Evolutionary conservation across 30 jellyfish, hydroid and myxozoan species (phyloP).

Genomic region (Chironex yamaguchii): DNA sequence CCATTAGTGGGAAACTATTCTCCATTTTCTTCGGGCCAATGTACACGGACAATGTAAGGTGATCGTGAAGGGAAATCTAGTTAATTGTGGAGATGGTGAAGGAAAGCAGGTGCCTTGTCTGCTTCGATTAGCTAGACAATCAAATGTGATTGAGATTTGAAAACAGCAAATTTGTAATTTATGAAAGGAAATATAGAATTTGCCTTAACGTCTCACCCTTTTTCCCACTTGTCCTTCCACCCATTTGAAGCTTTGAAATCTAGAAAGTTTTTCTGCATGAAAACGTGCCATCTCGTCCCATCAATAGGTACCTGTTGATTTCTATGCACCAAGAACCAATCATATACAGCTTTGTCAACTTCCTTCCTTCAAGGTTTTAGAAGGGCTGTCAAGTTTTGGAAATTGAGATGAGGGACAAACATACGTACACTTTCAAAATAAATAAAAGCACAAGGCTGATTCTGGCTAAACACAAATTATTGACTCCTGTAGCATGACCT

Average conservation of each 20-base stretch:
- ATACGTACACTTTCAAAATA: slow-evolving; percentile 57
- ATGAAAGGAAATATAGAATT: too few species aligned
- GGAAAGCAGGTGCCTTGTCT: not conserved
- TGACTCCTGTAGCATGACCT: slow-evolving; percentile 60
- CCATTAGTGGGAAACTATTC: not conserved
- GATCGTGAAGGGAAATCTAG: not conserved
- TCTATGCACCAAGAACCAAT: too few species aligned
- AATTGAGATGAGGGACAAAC: slow-evolving; percentile 65
- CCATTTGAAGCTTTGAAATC: too few species aligned
- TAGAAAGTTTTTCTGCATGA: too few species aligned
- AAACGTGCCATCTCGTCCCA: too few species aligned
- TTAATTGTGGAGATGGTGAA: not conserved
- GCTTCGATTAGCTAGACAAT: not conserved
- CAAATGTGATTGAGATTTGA: not conserved
- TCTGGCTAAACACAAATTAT: slow-evolving; percentile 46
- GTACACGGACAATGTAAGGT: not conserved
- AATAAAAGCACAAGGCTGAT: slow-evolving; percentile 30
- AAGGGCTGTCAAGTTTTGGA: too few species aligned
- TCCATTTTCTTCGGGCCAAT: not conserved
- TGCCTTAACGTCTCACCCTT: too few species aligned
- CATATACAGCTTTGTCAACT: too few species aligned
- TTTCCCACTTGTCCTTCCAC: too few species aligned
- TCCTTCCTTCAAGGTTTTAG: too few species aligned
- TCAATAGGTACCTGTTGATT: too few species aligned
- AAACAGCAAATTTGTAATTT: not conserved